Percentiles rank a stretch among this genome's conserved stretches.
Conservation (phyloP, 2,113 vertebrate genomes). For the Planiliza haematocheilus region DNA sequence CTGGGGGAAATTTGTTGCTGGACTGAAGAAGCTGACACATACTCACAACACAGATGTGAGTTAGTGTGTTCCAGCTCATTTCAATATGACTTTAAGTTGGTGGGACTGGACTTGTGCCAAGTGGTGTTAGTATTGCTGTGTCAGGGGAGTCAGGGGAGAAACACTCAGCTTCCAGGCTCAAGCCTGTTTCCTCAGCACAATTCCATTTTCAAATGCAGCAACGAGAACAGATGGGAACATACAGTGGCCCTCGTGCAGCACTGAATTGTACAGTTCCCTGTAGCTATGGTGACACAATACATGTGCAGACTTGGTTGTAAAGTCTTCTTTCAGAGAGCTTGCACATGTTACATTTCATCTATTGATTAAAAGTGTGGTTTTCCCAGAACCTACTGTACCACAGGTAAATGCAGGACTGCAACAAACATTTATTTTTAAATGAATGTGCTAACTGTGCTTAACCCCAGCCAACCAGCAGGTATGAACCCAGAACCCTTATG, state of each 20-base stretch:
- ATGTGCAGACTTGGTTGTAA: not conserved
- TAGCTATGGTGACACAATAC: not conserved
- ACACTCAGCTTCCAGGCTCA: constrained; percentile 18
- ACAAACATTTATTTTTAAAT: no score
- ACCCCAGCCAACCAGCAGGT: no score
- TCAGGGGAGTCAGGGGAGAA: constrained; percentile 55
- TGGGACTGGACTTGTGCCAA: constrained; percentile 51
- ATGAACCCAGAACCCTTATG: no score
- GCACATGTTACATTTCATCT: no score
- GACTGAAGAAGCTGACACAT: not conserved
- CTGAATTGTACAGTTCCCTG: not conserved
- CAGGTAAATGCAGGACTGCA: no score
- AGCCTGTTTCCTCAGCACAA: constrained; percentile 18
- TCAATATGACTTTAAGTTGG: not conserved
- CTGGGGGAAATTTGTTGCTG: not conserved
- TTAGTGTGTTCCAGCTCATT: not conserved
- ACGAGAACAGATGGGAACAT: constrained; percentile 36
- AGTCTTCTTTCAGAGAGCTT: not conserved
- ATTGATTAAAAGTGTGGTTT: no score
- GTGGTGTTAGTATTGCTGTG: constrained; percentile 49
- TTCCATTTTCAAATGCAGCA: constrained; percentile 16
- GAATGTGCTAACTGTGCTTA: no score
- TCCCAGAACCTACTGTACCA: no score
- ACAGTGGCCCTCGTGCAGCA: constrained; percentile 22
- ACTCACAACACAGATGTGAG: not conserved